Base-by-base conservation (phyloP, 2,797 vertebrate species). In the Enteromius fasciolatus region DNA sequence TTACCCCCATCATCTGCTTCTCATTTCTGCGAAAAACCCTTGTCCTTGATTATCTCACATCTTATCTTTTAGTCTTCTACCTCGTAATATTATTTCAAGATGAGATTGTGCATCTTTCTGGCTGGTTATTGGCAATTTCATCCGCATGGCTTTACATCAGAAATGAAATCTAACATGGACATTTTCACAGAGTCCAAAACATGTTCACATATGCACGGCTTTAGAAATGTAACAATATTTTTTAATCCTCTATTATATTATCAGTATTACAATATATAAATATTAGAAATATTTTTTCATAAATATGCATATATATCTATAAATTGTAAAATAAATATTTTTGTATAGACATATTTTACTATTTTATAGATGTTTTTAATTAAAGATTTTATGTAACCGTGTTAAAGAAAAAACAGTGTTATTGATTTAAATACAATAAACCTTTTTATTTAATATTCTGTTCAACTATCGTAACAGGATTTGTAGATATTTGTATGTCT, bases 41-140 rank as follows among this genome's bases (percentile, higher is more conserved):
- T 79, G 68, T 83, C 81, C 87, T 86, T 78, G 73, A 87, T 89
- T 85, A 86, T 85, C 79, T 79, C 57, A 64, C 76, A 83, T 87
- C 63, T 85, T 76, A 89, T 88, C 74, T 87, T 76, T 76, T 79
- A 69, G 25, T 69, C 50, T 28, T 39, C 31, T 80, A 57, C 64
- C 57, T 54, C 23, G 18, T 52, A 61, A 59, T 85, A 67, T 74
- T 81, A 77, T 80, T 80, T 76, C 59, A 36, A 69, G 81, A 85
- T 57, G n/a, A 83, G 81, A 68, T 73, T 28, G 31, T 20, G 23
- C 5, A 1, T 82, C 48, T 44, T 64, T 68, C 9, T 64, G 2
- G 36, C 36, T 76, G 46, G 28, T 70, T 69, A 23, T 18, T 41
- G 52, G 39, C 64, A 61, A 68, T 85, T 66, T 67, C 5, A 77